Evolutionary conservation across 64 coral and sea anemone species (phyloP).

Genomic region (Dendronephthya gigantea): DNA sequence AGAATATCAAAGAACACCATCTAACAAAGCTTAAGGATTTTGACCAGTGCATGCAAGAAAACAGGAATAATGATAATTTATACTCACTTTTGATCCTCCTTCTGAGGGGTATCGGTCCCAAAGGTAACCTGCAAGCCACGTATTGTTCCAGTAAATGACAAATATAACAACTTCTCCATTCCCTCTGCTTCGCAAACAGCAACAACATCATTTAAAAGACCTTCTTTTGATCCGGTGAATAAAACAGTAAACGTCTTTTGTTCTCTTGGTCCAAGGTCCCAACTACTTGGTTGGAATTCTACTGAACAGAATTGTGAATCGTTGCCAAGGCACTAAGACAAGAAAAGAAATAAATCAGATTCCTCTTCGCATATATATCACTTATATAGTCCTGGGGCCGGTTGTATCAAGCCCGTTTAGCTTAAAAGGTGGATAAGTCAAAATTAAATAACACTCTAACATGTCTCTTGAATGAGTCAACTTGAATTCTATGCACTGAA

Average conservation of each 20-base stretch:
- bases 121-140: slow-evolving; percentile 70
- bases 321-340: background rate
- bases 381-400: too few species aligned
- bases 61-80: background rate
- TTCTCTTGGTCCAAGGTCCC: slow-evolving; percentile 52
- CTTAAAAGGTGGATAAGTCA: too few species aligned
- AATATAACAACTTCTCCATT: slow-evolving; percentile 54
- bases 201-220: slow-evolving; percentile 34
- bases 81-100: background rate
- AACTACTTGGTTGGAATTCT: slow-evolving; percentile 53
- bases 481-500: too few species aligned
- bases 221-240: slow-evolving; percentile 67
- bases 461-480: too few species aligned
- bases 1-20: too few species aligned
- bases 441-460: too few species aligned
- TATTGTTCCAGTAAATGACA: slow-evolving; percentile 55
- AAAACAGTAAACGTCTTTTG: slow-evolving; percentile 44
- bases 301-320: slow-evolving; percentile 11
- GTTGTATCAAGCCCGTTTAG: too few species aligned
- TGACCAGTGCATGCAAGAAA: background rate
- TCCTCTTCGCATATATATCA: background rate
- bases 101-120: slow-evolving; percentile 12
- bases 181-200: slow-evolving; percentile 59
- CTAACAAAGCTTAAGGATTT: too few species aligned
- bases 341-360: background rate